Percentiles rank a stretch among this genome's conserved stretches.
Evolutionary conservation across 2,888 invertebrate species (phyloP).

Genomic region (Phyllotreta cruciferae): DNA sequence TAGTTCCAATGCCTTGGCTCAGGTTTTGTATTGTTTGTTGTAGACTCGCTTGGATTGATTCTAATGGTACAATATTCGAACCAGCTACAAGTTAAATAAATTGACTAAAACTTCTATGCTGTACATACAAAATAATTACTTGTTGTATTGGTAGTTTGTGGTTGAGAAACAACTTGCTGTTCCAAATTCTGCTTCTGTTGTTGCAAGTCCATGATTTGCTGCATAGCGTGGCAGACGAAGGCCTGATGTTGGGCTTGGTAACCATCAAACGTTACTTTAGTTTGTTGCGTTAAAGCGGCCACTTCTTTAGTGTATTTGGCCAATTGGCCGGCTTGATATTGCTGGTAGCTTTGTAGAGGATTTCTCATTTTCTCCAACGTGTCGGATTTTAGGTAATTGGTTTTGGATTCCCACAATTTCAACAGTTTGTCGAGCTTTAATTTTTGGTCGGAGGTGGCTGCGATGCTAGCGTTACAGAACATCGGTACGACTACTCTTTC

Average conservation of each 20-base stretch:
- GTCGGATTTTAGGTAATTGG: slow-evolving; percentile 82
- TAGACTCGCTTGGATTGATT: slow-evolving; percentile 52
- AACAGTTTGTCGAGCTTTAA: slow-evolving; percentile 91
- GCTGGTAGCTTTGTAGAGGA: slow-evolving; percentile 86
- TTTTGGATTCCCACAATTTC: slow-evolving; percentile 96
- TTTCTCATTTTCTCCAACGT: slow-evolving; percentile 88
- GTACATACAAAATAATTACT: slow-evolving; percentile 3
- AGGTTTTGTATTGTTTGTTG: slow-evolving; percentile 51
- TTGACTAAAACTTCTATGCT: background rate
- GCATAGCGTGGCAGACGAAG: slow-evolving; percentile 89
- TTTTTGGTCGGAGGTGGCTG: slow-evolving; percentile 86
- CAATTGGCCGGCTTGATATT: slow-evolving; percentile 86
- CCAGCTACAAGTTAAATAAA: slow-evolving; percentile 1
- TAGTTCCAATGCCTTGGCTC: slow-evolving; percentile 38
- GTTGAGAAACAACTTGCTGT: slow-evolving; percentile 52
- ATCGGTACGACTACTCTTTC: slow-evolving; percentile 96
- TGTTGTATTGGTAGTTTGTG: background rate
- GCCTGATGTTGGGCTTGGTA: slow-evolving; percentile 88
- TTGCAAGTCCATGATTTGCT: slow-evolving; percentile 85
- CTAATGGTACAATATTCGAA: slow-evolving; percentile 50
- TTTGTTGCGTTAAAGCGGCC: slow-evolving; percentile 77
- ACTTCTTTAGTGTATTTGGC: slow-evolving; percentile 77
- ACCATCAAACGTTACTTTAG: slow-evolving; percentile 84
- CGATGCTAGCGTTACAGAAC: slow-evolving; percentile 93
- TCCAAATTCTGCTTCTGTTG: slow-evolving; percentile 68